Evolutionary conservation across 1,140 invertebrate species (phyloP).

Genomic region (Phymastichus coffea): DNA sequence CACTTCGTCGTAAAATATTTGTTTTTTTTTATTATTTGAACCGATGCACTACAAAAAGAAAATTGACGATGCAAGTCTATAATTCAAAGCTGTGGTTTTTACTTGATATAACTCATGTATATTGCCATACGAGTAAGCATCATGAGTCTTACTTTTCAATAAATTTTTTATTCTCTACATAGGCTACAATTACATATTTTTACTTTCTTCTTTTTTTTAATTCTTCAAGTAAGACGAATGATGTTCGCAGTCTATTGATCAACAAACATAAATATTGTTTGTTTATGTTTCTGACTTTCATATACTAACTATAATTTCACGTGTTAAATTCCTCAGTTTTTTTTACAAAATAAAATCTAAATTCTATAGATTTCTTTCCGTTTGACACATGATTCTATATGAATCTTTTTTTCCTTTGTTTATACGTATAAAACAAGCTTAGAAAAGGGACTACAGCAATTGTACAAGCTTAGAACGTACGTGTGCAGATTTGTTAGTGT

Average conservation of each 20-base stretch:
- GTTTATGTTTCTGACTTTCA: conserved; percentile 6
- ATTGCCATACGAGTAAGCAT: not conserved
- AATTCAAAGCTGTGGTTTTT: conserved; percentile 5
- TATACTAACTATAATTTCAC: not conserved
- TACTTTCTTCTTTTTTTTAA: too few relatives aligned
- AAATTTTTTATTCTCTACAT: not conserved
- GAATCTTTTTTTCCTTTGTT: conserved; percentile 9
- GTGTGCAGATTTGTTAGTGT: conserved; percentile 16
- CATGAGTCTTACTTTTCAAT: conserved; percentile 9
- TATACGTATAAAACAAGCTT: conserved; percentile 13
- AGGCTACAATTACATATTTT: conserved; percentile 3
- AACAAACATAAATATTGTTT: not conserved
- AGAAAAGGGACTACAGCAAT: conserved; percentile 10
- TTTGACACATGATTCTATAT: conserved; percentile 17
- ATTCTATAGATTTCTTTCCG: not conserved
- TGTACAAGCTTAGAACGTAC: conserved; percentile 9
- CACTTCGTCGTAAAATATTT: not conserved
- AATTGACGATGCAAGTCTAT: conserved; percentile 20
- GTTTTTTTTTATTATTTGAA: too few relatives aligned
- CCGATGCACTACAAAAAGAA: conserved; percentile 13
- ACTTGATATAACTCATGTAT: not conserved
- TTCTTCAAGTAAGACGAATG: not conserved
- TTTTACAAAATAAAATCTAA: conserved; percentile 9
- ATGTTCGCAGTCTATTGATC: not conserved
- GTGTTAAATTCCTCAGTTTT: not conserved